A percentile compares a stretch with the other conserved stretches of the same genome.
phyloP scores from a whole-genome alignment of 2,113 vertebrate species.

The Percina caprodes region DNA sequence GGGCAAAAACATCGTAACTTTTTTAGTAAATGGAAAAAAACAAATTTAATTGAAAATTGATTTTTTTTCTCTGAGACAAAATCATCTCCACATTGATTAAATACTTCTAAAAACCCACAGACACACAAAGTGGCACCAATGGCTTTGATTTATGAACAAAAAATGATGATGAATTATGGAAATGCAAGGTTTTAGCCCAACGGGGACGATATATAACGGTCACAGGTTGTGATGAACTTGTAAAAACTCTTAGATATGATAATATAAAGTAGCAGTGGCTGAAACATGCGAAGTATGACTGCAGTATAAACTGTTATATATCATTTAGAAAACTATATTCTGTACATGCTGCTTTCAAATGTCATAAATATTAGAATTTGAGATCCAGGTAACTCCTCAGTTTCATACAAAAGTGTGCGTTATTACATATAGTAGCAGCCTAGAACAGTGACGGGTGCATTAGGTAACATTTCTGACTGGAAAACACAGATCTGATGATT shows the following conservation, averaged over 20 bases:
- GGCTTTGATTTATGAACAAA: no score
- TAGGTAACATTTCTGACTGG: not conserved
- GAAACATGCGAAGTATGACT: conserved; percentile 29
- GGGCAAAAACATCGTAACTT: no score
- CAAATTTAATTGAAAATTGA: no score
- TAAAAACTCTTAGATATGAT: conserved; percentile 42
- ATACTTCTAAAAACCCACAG: no score
- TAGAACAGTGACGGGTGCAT: not conserved
- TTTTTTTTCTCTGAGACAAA: no score
- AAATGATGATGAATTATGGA: no score
- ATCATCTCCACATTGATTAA: no score
- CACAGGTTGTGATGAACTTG: conserved; percentile 2
- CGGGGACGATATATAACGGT: not conserved
- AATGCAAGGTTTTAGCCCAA: no score
- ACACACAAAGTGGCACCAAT: no score
- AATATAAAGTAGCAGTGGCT: conserved; percentile 16
- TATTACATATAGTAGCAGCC: not conserved
- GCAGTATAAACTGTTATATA: conserved; percentile 36
- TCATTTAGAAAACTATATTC: conserved; percentile 56
- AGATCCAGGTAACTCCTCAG: not conserved
- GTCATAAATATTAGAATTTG: conserved; percentile 22
- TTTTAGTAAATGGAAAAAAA: no score
- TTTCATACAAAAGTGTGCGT: conserved; percentile 43
- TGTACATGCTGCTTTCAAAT: conserved; percentile 43
- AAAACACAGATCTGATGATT: conserved; percentile 21